These are phyloP conservation scores for Naja naja DNA, from an alignment of 2,113 vertebrate species.

Conservation along the genomic window DNA sequence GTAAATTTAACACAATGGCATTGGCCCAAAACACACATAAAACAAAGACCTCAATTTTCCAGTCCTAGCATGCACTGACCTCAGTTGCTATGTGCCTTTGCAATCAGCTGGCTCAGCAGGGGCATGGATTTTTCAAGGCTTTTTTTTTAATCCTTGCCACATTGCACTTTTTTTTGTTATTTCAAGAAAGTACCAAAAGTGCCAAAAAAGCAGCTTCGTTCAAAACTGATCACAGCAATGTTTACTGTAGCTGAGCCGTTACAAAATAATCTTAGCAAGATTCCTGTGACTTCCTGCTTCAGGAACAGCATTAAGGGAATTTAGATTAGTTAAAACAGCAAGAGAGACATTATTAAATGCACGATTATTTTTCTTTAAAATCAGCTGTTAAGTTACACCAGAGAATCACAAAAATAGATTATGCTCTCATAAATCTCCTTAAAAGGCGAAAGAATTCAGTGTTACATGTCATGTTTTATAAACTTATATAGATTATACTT, in stretches of 20 bases:
- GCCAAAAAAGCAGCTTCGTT: slow-evolving; percentile 43
- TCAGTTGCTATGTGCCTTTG: slow-evolving; percentile 40
- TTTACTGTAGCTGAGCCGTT: slow-evolving; percentile 51
- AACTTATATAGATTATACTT: slow-evolving; percentile 23
- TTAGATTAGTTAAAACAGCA: slow-evolving; percentile 62
- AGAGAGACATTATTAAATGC: slow-evolving; percentile 54
- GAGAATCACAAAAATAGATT: slow-evolving; percentile 43
- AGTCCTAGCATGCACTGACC: slow-evolving; percentile 40
- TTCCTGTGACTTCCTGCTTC: slow-evolving; percentile 68
- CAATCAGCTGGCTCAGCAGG: slow-evolving; percentile 9
- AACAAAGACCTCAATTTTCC: slow-evolving; percentile 34
- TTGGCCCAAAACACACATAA: slow-evolving; percentile 7
- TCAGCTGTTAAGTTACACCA: slow-evolving; percentile 48
- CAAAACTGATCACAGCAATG: slow-evolving; percentile 35
- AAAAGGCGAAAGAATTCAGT: slow-evolving; percentile 10
- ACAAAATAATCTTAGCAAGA: slow-evolving; percentile 55
- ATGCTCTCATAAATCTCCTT: slow-evolving; percentile 52
- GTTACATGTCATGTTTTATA: slow-evolving; percentile 33
- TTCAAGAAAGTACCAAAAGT: slow-evolving; percentile 24
- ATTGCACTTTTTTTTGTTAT: slow-evolving; percentile 27
- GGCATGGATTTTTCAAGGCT: not conserved
- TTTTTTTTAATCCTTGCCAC: slow-evolving; percentile 26
- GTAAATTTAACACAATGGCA: slow-evolving; percentile 8
- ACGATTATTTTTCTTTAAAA: slow-evolving; percentile 62
- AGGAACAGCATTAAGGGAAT: slow-evolving; percentile 58